Evolutionary conservation across 2,888 invertebrate species (phyloP), one percentile per base, ranked within the genome.

Genomic region (Lasioglossum leucozonium): DNA sequence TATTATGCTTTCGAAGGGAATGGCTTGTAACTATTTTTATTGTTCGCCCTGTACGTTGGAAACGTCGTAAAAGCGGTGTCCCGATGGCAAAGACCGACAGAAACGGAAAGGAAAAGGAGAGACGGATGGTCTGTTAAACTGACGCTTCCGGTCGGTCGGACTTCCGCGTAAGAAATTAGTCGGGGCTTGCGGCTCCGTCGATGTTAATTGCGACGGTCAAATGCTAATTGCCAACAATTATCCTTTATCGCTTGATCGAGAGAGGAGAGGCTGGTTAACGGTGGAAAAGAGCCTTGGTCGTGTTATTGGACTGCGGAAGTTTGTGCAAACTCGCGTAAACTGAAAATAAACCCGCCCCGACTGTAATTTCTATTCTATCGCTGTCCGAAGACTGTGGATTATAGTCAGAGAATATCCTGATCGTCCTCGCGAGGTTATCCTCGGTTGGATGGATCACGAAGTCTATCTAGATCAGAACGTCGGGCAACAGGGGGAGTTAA

Each of bases 91-190:
- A n/a, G n/a, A 4, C 37, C 6, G 67, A 67, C 37, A 22, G 18
- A 67, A 67, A 37, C 18, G 67, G 22, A 22, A 67, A 37, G 67
- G 22, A 67, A 67, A 40, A 71, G 47, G 18, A 71, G 18, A 71
- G 62, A 11, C 69, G 72, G 11, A 42, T 30, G 72, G 55, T 40
- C 30, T 37, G 37, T 74, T 83, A 85, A 82, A 82, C 75, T 69
- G 72, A 79, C 71, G 18, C 69, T 82, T 82, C 86, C 84, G 81
- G 75, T 10, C 42, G n/a, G 47, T 16, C 51, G 22, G 44, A 34
- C 40, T 80, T 81, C 75, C 72, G 75, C 8, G 37, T 37, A 47
- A 65, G 69, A 85, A 71, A 74, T 86, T 73, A 84, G 47, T 22
- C 44, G 10, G 22, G 18, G 30, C 30, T 47, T 72, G 10, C 44